Base-by-base conservation (phyloP, 2,113 vertebrate genomes). In the Scytalopus superciliaris region DNA sequence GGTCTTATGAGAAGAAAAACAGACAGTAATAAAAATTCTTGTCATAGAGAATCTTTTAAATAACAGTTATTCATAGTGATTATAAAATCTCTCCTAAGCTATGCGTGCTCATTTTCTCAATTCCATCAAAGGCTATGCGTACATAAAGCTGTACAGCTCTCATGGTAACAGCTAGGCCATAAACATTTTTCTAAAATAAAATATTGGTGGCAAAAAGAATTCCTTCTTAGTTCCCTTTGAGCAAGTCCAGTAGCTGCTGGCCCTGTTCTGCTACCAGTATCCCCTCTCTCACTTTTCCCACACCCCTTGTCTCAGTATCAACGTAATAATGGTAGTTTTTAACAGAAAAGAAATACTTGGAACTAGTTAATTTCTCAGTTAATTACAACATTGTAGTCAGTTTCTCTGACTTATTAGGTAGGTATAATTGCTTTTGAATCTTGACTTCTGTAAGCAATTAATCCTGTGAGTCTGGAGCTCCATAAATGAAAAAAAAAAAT, bases 1-100 rank as follows among this genome's bases (percentile, higher is more conserved):
- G 62, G 56, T 68, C 69, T 37, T 67, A 56, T 35, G 19, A 94
- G 69, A 80, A 91, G 69, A 93, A 95, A 67, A 95, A 67, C 9
- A 76, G 75, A 87, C 39, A 86, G 33, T 52, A 89, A 63, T 56
- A 57, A 84, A 79, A 93, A 90, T 82, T 84, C 78, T 95, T 63
- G n/a, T 30, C 72, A 74, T 16, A 53, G 15, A 84, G 50, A 72
- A 83, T 39, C 27, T 78, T 84, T 93, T 74, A 93, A 78, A 55
- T 44, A 80, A 59, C 47, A 88, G 18, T 81, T 62, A 68, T 70
- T 88, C 23, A 86, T 3, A 13, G 70, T 11, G 47, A 72, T 66
- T 63, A 74, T 63, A 70, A 87, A 89, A 68, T 47, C 47, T 69
- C 35, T 78, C 18, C n/a, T 44, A 87, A 64, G 21, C 35, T 74